Evolutionary conservation across 2,888 invertebrate species (phyloP).

Genomic region (Leucophenga montana): DNA sequence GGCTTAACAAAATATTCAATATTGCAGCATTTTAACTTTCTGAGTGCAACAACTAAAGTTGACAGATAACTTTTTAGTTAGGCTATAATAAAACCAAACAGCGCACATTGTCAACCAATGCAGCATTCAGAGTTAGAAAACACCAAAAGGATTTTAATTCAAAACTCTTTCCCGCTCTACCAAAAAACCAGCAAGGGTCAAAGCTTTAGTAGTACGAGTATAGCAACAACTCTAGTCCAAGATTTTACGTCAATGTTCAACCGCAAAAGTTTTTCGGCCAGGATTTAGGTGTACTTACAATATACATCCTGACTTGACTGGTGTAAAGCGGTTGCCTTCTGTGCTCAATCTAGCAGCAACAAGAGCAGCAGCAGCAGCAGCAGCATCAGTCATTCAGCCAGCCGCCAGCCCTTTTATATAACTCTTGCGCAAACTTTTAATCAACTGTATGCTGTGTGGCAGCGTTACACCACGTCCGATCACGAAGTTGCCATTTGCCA

Average conservation of each 20-base stretch:
- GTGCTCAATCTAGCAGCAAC: background rate
- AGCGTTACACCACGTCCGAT: background rate
- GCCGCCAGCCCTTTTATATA: conserved; percentile 42
- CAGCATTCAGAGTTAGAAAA: background rate
- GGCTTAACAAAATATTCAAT: too few relatives aligned
- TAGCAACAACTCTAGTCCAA: too few relatives aligned
- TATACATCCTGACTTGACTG: background rate
- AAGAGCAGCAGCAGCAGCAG: background rate
- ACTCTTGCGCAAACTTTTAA: conserved; percentile 59
- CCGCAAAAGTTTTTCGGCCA: conserved; percentile 1
- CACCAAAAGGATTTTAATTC: conserved; percentile 19
- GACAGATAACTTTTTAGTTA: background rate
- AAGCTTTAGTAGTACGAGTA: too few relatives aligned
- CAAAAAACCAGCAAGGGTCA: background rate
- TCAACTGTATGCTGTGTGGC: conserved; percentile 51
- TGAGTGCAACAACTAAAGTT: too few relatives aligned
- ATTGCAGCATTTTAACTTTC: too few relatives aligned
- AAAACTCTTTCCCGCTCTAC: background rate
- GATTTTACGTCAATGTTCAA: conserved; percentile 2
- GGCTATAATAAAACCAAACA: conserved; percentile 15
- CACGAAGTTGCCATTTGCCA: conserved; percentile 25
- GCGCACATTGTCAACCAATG: conserved; percentile 6
- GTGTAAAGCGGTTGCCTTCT: too few relatives aligned
- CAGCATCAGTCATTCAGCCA: background rate
- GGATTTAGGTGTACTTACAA: conserved; percentile 18